Evolutionary conservation across 23 tunicate genomes (phyloP), one percentile per base, ranked within the genome.

Genomic region (Ascidia mentula): DNA sequence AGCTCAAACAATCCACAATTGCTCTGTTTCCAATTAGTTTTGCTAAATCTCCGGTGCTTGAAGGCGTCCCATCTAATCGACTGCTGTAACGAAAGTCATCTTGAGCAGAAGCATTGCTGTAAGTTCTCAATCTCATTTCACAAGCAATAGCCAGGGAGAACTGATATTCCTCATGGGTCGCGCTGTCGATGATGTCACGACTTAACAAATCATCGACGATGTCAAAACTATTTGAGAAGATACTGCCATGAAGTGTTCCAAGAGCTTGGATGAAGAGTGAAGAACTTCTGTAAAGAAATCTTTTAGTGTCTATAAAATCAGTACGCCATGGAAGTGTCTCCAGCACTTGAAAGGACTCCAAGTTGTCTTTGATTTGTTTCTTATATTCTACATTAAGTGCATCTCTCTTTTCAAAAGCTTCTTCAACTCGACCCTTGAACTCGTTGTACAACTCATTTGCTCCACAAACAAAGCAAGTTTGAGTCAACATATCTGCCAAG

Each of bases 81-180:
- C 18, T 18, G 18, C 18, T 45, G 32, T 2, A 36, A 6, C 35
- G 39, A 53, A 53, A 28, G 39, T 70, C 74, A 6, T 12, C 30
- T 70, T 70, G 74, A 6, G 32, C 37, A 2, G 12, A 33, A 3
- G 38, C 32, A 18, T 70, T 9, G 39, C 37, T 70, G 74, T 70
- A 70, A 3, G 1, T 1, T 20, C 38, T 70, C 39, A 70, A 32
- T 20, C 74, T 26, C 37, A 36, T 34, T 34, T 70, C 74, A 9
- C 74, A 70, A 28, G 74, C 74, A 32, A 70, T 12, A 20, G 74
- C 74, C 37, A 70, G 18, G 22, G 39, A 32, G 30, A 70, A 70
- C 32, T 70, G 38, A 3, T 28, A 30, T 32, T 70, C 30, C 1
- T 6, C 38, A 36, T 33, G 39, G 22, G 18, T 17, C 8, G 8